Evolutionary conservation across 1,140 invertebrate species (phyloP).

Genomic region (Tigriopus japonicus): DNA sequence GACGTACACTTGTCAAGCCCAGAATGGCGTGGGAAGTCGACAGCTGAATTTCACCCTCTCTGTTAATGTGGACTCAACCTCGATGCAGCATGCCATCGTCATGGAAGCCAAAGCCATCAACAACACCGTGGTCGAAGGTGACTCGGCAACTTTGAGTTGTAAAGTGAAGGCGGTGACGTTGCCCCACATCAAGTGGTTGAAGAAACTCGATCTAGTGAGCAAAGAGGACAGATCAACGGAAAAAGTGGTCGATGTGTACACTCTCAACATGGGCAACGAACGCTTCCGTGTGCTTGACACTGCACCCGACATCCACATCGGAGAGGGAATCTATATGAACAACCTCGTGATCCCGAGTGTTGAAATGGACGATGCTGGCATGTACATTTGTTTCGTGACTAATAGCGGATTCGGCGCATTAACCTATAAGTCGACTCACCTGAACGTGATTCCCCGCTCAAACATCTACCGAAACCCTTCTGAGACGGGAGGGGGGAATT

Average conservation of each 20-base stretch:
- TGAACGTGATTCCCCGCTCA: too few species aligned
- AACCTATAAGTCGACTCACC: constrained; percentile 3
- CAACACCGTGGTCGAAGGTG: constrained; percentile 16
- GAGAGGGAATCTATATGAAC: background rate
- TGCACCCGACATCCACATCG: background rate
- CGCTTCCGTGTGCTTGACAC: constrained; percentile 4
- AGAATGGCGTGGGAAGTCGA: constrained; percentile 76
- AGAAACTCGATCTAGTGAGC: constrained; percentile 12
- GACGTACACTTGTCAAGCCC: constrained; percentile 79
- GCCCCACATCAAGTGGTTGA: constrained; percentile 18
- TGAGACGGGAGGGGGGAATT: too few species aligned
- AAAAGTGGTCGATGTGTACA: background rate
- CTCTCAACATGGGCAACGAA: background rate
- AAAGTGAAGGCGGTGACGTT: constrained; percentile 16
- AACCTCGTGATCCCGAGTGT: background rate
- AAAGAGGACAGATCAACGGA: background rate
- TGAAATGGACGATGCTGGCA: background rate
- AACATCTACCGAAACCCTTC: too few species aligned
- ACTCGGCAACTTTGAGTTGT: constrained; percentile 16
- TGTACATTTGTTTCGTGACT: constrained; percentile 11
- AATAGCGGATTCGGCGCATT: constrained; percentile 1
- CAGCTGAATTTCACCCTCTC: constrained; percentile 67
- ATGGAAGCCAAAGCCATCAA: constrained; percentile 14
- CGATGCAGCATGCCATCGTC: background rate
- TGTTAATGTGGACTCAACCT: constrained; percentile 35